phyloP scores from a whole-genome alignment of 2,113 vertebrate species.

The Nanorana parkeri region DNA sequence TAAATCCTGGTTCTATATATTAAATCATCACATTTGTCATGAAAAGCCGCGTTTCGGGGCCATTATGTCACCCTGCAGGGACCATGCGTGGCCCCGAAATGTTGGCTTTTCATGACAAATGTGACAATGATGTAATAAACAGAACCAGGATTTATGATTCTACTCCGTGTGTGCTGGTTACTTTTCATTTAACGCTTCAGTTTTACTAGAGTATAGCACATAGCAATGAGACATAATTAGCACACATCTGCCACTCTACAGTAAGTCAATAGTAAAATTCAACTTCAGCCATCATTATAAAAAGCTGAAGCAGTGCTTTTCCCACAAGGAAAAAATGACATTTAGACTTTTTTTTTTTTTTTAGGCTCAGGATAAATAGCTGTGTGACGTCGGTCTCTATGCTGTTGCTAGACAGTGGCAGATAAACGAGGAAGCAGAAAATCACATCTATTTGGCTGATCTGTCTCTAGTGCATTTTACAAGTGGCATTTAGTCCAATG shows the following conservation, averaged over 20 bases:
- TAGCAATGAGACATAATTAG: not conserved
- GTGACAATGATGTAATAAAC: no score
- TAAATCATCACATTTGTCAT: no score
- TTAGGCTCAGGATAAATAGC: slow-evolving; percentile 8
- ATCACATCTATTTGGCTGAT: slow-evolving; percentile 10
- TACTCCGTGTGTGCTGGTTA: no score
- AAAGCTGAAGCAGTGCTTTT: not conserved
- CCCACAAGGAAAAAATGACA: slow-evolving; percentile 35
- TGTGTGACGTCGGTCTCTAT: slow-evolving; percentile 23
- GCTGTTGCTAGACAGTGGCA: slow-evolving; percentile 33
- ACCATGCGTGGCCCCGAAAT: no score
- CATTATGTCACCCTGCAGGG: no score
- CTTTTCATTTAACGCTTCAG: no score
- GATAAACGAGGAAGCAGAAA: slow-evolving; percentile 20
- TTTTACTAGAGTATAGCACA: no score
- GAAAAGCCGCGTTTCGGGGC: no score
- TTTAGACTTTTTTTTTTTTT: slow-evolving; percentile 19
- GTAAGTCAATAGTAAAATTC: not conserved
- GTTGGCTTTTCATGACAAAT: no score
- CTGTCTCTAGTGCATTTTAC: not conserved
- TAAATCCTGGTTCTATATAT: no score
- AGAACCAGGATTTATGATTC: no score
- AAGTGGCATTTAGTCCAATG: slow-evolving; percentile 7
- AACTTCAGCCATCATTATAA: not conserved
- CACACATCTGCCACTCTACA: not conserved